Evolutionary conservation across 2,888 invertebrate genomes (phyloP), one percentile per base, ranked within the genome.

Genomic region (Drosophila anceps): DNA sequence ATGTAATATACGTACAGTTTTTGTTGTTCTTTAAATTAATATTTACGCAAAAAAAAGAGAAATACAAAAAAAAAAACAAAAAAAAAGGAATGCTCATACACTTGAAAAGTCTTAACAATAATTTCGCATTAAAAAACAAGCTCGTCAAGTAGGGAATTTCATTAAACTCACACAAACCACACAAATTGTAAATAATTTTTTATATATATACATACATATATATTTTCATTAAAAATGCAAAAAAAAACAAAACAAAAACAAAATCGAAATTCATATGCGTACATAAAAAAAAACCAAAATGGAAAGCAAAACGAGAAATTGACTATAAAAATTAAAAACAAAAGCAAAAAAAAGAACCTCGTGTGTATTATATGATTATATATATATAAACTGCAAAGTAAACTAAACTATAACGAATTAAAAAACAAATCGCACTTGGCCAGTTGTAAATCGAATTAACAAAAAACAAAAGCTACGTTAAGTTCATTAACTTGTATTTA

Each of bases 21-120:
- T 73, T 83, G 73, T 73, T 83, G 62, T 76, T 76, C 57, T 64
- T 70, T 79, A 64, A 73, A 62, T 69, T 73, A 77, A 77, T 73
- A 77, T 73, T 73, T 64, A 73, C 73, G 51, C 63, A 70, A 61
- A 66, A 71, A 37, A 58, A 54, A 10, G 46, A n/a, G 48, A 48
- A 46, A 54, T 7, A 50, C 18, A 51, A 54, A 53, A 8, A 51
- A 15, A 53, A 51, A 60, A 55, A 55, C 51, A 60, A 60, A 69
- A 62, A 68, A 68, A 73, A 71, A 72, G 76, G 81, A 91, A 90
- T 92, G 91, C 92, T 92, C 92, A 91, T 81, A 81, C 84, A 91
- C 92, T 91, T 91, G 73, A 91, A 92, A 91, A 91, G 92, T 91
- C 83, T 76, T 74, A 90, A 90, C 75, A 78, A 85, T 85, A 90